These are phyloP conservation scores for Amphipyra berbera DNA, from an alignment of 2,888 invertebrate genomes.

Conservation along the genomic window DNA sequence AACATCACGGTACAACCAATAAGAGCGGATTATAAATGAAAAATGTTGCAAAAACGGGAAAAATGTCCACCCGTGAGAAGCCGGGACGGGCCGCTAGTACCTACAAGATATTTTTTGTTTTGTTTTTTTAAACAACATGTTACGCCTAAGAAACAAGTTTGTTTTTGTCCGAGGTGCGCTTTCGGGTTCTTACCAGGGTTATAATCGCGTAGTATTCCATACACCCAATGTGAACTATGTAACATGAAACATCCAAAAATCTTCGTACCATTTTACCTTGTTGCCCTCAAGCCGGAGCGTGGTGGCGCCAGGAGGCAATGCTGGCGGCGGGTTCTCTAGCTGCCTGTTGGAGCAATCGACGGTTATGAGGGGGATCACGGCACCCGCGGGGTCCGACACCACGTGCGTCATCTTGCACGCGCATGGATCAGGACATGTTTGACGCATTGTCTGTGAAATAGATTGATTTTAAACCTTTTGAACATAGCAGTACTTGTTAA, in stretches of 20 bases:
- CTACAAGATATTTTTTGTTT: too few species aligned
- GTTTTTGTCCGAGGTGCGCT: too few species aligned
- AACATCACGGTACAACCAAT: too few species aligned
- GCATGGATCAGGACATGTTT: slow-evolving; percentile 91
- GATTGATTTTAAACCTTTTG: neutral
- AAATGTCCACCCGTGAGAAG: too few species aligned
- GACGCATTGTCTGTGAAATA: slow-evolving; percentile 83
- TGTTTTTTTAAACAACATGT: too few species aligned
- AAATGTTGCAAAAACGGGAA: too few species aligned
- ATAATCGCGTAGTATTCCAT: too few species aligned
- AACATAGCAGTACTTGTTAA: too few species aligned
- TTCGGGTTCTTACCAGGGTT: too few species aligned
- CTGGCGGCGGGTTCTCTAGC: slow-evolving; percentile 89
- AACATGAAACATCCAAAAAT: slow-evolving; percentile 56
- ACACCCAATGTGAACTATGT: neutral
- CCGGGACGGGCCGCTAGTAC: too few species aligned
- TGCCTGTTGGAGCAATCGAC: slow-evolving; percentile 91
- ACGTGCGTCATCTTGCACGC: slow-evolving; percentile 91
- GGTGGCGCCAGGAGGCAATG: slow-evolving; percentile 91
- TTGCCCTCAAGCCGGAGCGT: slow-evolving; percentile 92
- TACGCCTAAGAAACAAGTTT: too few species aligned
- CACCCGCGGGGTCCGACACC: slow-evolving; percentile 84
- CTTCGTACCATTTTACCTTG: slow-evolving; percentile 85
- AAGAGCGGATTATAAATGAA: too few species aligned
- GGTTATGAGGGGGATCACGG: slow-evolving; percentile 91